phyloP scores from a whole-genome alignment of 2,888 invertebrate genomes.

The Pristionchus fissidentatus region DNA sequence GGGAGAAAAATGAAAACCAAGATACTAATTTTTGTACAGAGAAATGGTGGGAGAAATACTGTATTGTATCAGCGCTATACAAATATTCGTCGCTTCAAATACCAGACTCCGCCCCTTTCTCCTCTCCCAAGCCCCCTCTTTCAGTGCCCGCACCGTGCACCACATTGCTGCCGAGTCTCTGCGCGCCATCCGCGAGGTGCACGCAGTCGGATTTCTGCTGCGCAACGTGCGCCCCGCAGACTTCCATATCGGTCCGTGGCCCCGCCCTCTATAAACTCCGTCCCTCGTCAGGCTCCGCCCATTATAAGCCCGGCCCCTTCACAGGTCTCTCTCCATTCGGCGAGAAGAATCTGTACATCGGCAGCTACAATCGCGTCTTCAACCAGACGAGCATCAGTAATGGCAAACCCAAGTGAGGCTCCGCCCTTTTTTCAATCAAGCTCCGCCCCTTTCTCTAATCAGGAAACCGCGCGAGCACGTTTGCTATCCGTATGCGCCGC shows the following conservation, averaged over 20 bases:
- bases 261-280: neutral
- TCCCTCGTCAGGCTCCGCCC: neutral
- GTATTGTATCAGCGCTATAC: too few relatives aligned
- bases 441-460: neutral
- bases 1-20: too few relatives aligned
- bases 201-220: slow-evolving; percentile 25
- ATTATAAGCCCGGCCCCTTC: neutral
- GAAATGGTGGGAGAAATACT: too few relatives aligned
- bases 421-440: neutral
- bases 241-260: neutral
- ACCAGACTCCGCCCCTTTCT: neutral
- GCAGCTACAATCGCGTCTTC: slow-evolving; percentile 23
- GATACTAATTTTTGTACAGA: too few relatives aligned
- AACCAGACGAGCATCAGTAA: neutral
- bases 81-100: neutral
- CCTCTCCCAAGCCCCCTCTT: neutral
- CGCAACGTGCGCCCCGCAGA: slow-evolving; percentile 1
- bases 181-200: neutral
- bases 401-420: neutral
- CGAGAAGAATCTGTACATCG: slow-evolving; percentile 32
- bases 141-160: slow-evolving; percentile 17
- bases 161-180: slow-evolving; percentile 17
- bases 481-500: neutral
- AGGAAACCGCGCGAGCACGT: slow-evolving; percentile 5
- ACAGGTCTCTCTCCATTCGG: slow-evolving; percentile 21